Evolutionary conservation across 2,888 invertebrate species (phyloP), one percentile per base, ranked within the genome.

Genomic region (Syrphus vitripennis): DNA sequence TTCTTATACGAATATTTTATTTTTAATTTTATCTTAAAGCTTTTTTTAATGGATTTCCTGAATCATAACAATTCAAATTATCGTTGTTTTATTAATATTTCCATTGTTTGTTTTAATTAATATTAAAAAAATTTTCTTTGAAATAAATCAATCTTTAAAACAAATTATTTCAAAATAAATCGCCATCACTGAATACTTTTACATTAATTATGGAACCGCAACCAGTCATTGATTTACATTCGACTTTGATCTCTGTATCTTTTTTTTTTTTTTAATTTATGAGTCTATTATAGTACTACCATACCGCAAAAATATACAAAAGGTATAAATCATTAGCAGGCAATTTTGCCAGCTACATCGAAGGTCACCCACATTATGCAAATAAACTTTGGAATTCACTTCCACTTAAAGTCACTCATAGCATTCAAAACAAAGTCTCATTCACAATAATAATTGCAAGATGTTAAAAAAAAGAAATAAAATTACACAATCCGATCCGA

Each of bases 351-450:
- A 12, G 14, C 55, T 40, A 63, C 70, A 57, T n/a, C 55, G 81
- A 81, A 82, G 82, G 82, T 65, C 82, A 65, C 31, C 77, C 50
- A 71, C 71, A 21, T 70, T 71, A 82, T 82, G 77, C 82, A 82
- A 82, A 82, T 71, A 45, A 61, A 31, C 48, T 50, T 75, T 59
- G 59, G 67, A 69, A 80, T 75, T 75, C 76, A 63, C 61, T 76
- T 81, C 63, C 77, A 71, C 70, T 71, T 71, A 57, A 53, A 69
- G 40, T 48, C 67, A 65, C 77, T 71, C 71, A 77, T 31, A 59
- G 19, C 48, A 76, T 24, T 53, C 48, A 34, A 48, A 48, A 76
- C 63, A 76, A 70, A 77, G 45, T 19, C n/a, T 37, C 76, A 82
- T 45, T 65, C 63, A 40, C 40, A 61, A 50, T 40, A 29, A 29